These are phyloP conservation scores for Nasonia giraulti DNA, from an alignment of 1,140 invertebrate species.

Conservation along the genomic window DNA sequence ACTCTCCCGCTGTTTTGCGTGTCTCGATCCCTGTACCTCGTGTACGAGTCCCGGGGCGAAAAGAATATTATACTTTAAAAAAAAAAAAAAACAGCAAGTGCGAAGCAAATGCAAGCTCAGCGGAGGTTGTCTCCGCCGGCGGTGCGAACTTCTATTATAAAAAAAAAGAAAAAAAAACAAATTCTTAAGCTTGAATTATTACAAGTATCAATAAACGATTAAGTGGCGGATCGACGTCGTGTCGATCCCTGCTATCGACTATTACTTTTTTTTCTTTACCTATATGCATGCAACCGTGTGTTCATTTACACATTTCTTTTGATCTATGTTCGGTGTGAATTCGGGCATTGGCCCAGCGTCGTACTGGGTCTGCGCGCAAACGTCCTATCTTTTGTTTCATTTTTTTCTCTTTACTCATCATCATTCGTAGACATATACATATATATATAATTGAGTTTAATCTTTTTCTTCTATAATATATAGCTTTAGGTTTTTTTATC, in stretches of 20 bases:
- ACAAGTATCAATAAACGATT: conserved; percentile 60
- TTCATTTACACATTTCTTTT: conserved; percentile 55
- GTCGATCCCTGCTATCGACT: conserved; percentile 58
- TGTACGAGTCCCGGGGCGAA: conserved; percentile 55
- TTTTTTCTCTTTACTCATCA: conserved; percentile 50
- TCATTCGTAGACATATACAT: conserved; percentile 54
- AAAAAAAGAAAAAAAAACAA: conserved; percentile 56
- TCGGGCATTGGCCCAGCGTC: conserved; percentile 46
- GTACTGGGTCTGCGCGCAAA: conserved; percentile 53
- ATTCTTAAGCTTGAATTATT: conserved; percentile 60
- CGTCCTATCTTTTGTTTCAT: conserved; percentile 48
- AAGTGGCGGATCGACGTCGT: conserved; percentile 61
- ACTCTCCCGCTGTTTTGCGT: not conserved
- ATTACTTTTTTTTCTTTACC: conserved; percentile 54
- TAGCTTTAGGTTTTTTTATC: conserved; percentile 46
- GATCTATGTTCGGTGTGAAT: conserved; percentile 47
- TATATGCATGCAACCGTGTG: conserved; percentile 60
- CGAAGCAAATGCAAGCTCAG: conserved; percentile 64
- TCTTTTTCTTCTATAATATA: conserved; percentile 44
- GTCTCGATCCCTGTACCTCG: not conserved
- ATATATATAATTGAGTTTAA: conserved; percentile 52
- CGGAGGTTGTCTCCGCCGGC: conserved; percentile 64
- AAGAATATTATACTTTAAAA: conserved; percentile 59
- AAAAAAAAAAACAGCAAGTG: conserved; percentile 59
- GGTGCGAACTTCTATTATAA: conserved; percentile 62